Percentiles rank a stretch among this genome's conserved stretches.
Evolutionary conservation across 2,113 vertebrate genomes (phyloP).

Genomic region (Beaufortia kweichowensis): DNA sequence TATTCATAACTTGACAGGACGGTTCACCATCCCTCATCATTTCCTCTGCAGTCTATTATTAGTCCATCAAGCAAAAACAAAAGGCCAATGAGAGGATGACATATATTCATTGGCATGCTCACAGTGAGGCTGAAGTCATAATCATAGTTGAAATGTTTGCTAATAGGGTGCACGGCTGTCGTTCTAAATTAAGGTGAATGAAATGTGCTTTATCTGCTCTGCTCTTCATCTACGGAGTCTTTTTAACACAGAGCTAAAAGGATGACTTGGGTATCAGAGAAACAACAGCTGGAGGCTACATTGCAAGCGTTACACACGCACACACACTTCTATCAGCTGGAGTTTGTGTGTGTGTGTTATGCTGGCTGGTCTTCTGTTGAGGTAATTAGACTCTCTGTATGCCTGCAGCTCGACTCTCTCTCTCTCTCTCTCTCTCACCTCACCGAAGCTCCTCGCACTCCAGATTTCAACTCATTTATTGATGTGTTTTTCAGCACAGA

Average conservation of each 20-base stretch:
- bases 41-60: constrained; percentile 9
- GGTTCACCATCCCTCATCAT: constrained; percentile 1
- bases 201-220: not conserved
- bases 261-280: constrained; percentile 33
- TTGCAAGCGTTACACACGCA: not conserved
- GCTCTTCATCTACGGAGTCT: not conserved
- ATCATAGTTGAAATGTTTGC: constrained; percentile 36
- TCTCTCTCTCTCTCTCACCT: not conserved
- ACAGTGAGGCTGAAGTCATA: constrained; percentile 13
- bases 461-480: constrained; percentile 76
- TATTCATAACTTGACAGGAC: not conserved
- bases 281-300: constrained; percentile 41
- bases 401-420: constrained; percentile 3
- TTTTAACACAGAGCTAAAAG: constrained; percentile 10
- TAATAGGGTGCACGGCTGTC: constrained; percentile 44
- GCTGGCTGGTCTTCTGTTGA: constrained; percentile 45
- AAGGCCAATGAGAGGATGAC: constrained; percentile 5
- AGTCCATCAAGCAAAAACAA: constrained; percentile 22
- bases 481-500: constrained; percentile 78
- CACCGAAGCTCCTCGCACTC: constrained; percentile 45
- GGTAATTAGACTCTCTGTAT: constrained; percentile 48
- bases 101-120: constrained; percentile 29
- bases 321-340: constrained; percentile 16
- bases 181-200: constrained; percentile 23
- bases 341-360: constrained; percentile 30